Percentiles rank a stretch among this genome's conserved stretches.
Evolutionary conservation across 2,888 invertebrate genomes (phyloP).

Genomic region (Eledona agricola): DNA sequence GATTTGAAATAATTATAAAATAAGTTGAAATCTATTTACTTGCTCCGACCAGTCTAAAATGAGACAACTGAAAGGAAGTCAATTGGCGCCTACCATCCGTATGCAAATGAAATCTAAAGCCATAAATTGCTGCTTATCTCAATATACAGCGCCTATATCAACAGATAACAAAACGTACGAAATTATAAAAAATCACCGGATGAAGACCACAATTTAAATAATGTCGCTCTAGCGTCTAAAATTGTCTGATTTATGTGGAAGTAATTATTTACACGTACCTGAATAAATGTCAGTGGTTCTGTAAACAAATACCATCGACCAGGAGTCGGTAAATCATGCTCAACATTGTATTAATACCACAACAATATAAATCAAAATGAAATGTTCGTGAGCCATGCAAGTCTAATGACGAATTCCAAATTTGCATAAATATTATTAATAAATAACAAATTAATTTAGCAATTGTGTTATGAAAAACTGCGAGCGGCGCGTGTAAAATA

Average conservation of each 20-base stretch:
- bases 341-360: constrained; percentile 32
- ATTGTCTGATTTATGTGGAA: constrained; percentile 22
- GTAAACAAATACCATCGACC: constrained; percentile 20
- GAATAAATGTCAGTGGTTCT: constrained; percentile 25
- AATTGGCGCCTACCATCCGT: constrained; percentile 25
- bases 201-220: constrained; percentile 28
- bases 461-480: too few species aligned
- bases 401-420: constrained; percentile 20
- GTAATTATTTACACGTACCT: constrained; percentile 24
- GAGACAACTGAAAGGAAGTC: too few species aligned
- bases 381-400: constrained; percentile 32
- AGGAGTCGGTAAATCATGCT: constrained; percentile 28
- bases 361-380: constrained; percentile 34
- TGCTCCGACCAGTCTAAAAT: too few species aligned
- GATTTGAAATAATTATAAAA: too few species aligned
- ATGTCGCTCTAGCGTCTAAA: constrained; percentile 15
- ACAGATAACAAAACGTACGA: constrained; percentile 16
- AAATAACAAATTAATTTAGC: constrained; percentile 28
- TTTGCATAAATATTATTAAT: constrained; percentile 30
- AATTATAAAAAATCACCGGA: constrained; percentile 22
- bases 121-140: constrained; percentile 27
- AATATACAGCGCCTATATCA: constrained; percentile 20
- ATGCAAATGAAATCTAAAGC: constrained; percentile 25
- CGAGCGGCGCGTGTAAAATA: too few species aligned
- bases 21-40: too few species aligned